These are phyloP conservation scores for Linnaemya vulpina DNA, from an alignment of 2,888 invertebrate species.

Conservation along the genomic window DNA sequence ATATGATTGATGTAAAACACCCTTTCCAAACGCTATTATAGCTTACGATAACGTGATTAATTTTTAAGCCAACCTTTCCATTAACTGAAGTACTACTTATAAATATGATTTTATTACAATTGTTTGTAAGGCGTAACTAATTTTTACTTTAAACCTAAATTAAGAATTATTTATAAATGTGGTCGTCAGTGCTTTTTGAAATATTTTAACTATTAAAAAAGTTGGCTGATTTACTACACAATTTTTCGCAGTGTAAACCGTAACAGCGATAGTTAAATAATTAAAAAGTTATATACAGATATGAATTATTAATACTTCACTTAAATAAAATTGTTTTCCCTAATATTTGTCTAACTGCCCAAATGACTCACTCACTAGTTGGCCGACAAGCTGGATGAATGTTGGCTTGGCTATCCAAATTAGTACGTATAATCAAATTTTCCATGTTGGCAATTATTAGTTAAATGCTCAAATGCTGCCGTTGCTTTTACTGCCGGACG, in stretches of 20 bases:
- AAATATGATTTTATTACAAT: too few species aligned
- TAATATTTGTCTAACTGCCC: constrained; percentile 15
- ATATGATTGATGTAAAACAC: too few species aligned
- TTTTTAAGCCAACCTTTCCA: too few species aligned
- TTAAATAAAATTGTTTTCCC: constrained; percentile 43
- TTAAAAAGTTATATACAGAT: constrained; percentile 15
- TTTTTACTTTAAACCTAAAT: too few species aligned
- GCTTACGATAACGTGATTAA: too few species aligned
- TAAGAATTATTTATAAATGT: too few species aligned
- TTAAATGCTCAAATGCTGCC: constrained; percentile 39
- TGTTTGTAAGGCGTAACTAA: too few species aligned
- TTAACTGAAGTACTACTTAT: too few species aligned
- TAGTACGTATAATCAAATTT: constrained; percentile 31
- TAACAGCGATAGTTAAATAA: constrained; percentile 14
- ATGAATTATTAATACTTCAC: constrained; percentile 22
- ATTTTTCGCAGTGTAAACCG: not conserved
- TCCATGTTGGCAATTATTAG: constrained; percentile 54
- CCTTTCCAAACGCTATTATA: too few species aligned
- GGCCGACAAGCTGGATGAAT: not conserved
- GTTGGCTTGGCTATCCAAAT: constrained; percentile 21
- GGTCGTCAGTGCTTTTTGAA: too few species aligned
- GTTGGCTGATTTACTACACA: not conserved
- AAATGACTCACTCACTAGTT: constrained; percentile 1
- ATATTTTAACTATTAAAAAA: not conserved
- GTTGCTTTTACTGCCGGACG: constrained; percentile 23